Conservation (phyloP, 2,113 vertebrate genomes). For the Tachysurus vachellii region DNA sequence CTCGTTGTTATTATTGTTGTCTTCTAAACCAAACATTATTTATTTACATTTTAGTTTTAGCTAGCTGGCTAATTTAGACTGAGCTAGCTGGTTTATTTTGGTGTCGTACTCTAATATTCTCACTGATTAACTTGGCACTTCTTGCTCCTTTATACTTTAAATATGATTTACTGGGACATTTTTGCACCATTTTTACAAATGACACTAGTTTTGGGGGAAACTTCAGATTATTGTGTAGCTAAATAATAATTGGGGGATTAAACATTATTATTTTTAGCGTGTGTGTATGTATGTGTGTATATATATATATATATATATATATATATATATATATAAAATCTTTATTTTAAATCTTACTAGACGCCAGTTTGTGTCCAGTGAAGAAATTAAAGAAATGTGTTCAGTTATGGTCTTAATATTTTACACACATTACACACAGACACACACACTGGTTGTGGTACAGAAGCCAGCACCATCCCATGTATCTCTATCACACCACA, state of each 20-base stretch:
- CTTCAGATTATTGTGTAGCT: background rate
- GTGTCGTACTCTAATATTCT: background rate
- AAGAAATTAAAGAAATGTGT: background rate
- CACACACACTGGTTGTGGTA: background rate
- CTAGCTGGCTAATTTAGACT: constrained; percentile 3
- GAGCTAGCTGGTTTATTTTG: background rate
- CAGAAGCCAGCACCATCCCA: background rate
- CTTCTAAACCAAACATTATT: background rate
- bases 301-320: too few relatives aligned
- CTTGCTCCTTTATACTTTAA: background rate
- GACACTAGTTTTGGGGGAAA: background rate
- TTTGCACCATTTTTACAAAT: background rate
- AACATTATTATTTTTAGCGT: too few relatives aligned
- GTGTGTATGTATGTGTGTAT: too few relatives aligned
- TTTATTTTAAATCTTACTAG: background rate
- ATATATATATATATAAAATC: too few relatives aligned
- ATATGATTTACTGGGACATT: background rate
- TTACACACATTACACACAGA: too few relatives aligned
- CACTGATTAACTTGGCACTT: background rate
- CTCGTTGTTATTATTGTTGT: background rate
- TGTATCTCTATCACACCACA: background rate
- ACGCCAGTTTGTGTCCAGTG: background rate
- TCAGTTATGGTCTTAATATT: background rate
- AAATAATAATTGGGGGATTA: background rate
- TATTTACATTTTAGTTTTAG: constrained; percentile 2